Percentiles rank a stretch among this genome's conserved stretches.
These are phyloP conservation scores for Chaenodraco wilsoni DNA, from an alignment of 2,797 vertebrate species.

Conservation along the genomic window DNA sequence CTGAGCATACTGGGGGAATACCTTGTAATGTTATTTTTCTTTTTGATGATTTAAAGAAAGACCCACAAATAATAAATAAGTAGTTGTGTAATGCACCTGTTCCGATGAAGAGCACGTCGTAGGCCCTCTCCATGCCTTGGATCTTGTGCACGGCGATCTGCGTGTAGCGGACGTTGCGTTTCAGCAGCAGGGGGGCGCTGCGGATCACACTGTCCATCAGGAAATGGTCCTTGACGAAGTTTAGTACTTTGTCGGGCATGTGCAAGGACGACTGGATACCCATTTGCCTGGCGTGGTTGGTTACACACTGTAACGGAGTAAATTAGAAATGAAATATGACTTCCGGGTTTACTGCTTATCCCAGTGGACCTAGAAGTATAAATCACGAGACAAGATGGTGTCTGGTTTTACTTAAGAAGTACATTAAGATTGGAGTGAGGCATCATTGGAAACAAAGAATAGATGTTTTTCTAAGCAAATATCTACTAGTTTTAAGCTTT, in stretches of 20 bases:
- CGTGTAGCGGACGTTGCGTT: slow-evolving; percentile 88
- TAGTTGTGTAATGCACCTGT: slow-evolving; percentile 80
- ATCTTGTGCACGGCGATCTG: slow-evolving; percentile 89
- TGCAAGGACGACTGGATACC: slow-evolving; percentile 91
- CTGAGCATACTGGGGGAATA: background rate
- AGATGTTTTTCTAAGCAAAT: background rate
- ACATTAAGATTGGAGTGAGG: no score
- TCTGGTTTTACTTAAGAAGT: slow-evolving; percentile 3
- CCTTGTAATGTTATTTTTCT: background rate
- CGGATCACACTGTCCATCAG: slow-evolving; percentile 92
- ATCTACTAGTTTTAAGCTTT: background rate
- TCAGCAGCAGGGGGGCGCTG: slow-evolving; percentile 87
- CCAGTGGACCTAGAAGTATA: background rate
- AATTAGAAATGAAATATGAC: slow-evolving; percentile 39
- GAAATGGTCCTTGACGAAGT: slow-evolving; percentile 97
- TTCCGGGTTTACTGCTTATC: background rate
- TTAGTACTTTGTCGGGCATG: slow-evolving; percentile 94
- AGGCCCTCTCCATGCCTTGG: slow-evolving; percentile 81
- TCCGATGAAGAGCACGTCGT: slow-evolving; percentile 92
- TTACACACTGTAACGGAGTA: slow-evolving; percentile 86
- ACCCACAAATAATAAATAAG: background rate
- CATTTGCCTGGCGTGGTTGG: slow-evolving; percentile 85
- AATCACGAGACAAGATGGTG: background rate
- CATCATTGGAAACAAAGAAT: background rate
- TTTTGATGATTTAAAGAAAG: background rate